These are phyloP conservation scores for Podarcis siculus DNA, from an alignment of 2,797 vertebrate genomes.

Conservation along the genomic window DNA sequence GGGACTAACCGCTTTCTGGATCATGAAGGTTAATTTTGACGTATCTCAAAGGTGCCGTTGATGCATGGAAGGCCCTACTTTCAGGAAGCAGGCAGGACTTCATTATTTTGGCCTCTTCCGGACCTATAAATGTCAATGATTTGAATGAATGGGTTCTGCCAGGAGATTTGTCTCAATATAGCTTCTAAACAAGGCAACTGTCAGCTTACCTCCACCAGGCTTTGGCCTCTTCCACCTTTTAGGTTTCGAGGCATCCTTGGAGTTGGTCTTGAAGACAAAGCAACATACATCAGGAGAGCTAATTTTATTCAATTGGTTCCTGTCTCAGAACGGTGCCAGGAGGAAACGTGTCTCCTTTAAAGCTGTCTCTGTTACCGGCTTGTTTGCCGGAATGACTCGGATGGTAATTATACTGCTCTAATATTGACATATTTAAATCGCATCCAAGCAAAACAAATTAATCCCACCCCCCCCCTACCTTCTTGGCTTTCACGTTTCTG, in stretches of 20 bases:
- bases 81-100: neutral
- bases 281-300: slow-evolving; percentile 27
- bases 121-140: neutral
- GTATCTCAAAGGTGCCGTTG: neutral
- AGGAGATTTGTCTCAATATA: neutral
- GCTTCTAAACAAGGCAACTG: neutral
- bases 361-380: slow-evolving; percentile 23
- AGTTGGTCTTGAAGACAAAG: rapidly evolving
- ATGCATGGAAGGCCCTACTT: neutral
- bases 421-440: slow-evolving; percentile 66
- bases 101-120: neutral
- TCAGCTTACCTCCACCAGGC: neutral
- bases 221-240: neutral
- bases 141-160: neutral
- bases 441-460: slow-evolving; percentile 55
- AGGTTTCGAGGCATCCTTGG: neutral
- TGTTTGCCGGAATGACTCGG: slow-evolving; percentile 62
- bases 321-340: slow-evolving; percentile 48
- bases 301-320: slow-evolving; percentile 26
- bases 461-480: neutral
- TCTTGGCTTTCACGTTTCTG: slow-evolving; percentile 41
- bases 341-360: slow-evolving; percentile 65
- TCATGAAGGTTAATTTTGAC: neutral
- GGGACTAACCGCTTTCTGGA: neutral
- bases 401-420: slow-evolving; percentile 54